Evolutionary conservation across 2,797 vertebrate species (phyloP), one percentile per base, ranked within the genome.

Genomic region (Pristis pectinata): DNA sequence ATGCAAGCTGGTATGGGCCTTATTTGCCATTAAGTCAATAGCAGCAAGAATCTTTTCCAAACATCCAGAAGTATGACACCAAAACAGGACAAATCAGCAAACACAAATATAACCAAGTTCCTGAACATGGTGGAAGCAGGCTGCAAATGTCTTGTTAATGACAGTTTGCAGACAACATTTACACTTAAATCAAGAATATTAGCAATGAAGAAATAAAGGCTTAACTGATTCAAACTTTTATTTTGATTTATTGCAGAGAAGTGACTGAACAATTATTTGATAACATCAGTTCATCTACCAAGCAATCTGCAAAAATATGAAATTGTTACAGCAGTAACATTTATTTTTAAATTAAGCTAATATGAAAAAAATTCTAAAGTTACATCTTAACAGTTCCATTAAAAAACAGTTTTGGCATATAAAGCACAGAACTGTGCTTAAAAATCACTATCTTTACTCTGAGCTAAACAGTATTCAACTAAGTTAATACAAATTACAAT

Each of bases 161-260:
- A 67, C 59, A 83, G 13, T 37, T 82, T 61, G 19, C 53, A 80
- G 34, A 67, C 6, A 30, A 56, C 83, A 37, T 83, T 30, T 30
- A 37, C 0, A 27, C 8, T 44, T 82, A 6, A 17, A 67, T 72
- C 70, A 30, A 24, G 70, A 72, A 6, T 22, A 85, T 13, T 19
- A 44, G 41, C 41, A 94, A 67, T 41, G 4, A 30, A 3, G 34
- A 72, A 22, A 49, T 3, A 83, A 89, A 53, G 9, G 22, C 22
- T 94, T 37, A 11, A 30, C n/a, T 61, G 27, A 72, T 19, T 30
- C 19, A 53, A 89, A 10, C 0, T 91, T 87, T 82, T 22, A 53
- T 76, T 95, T 97, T 97, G n/a, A 97, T 96, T 96, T 95, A 95
- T 95, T 95, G 95, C 96, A 96, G 95, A 96, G 95, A 96, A 95